Evolutionary conservation across 2,888 invertebrate species (phyloP), one percentile per base, ranked within the genome.

Genomic region (Caenorhabditis parvicauda): DNA sequence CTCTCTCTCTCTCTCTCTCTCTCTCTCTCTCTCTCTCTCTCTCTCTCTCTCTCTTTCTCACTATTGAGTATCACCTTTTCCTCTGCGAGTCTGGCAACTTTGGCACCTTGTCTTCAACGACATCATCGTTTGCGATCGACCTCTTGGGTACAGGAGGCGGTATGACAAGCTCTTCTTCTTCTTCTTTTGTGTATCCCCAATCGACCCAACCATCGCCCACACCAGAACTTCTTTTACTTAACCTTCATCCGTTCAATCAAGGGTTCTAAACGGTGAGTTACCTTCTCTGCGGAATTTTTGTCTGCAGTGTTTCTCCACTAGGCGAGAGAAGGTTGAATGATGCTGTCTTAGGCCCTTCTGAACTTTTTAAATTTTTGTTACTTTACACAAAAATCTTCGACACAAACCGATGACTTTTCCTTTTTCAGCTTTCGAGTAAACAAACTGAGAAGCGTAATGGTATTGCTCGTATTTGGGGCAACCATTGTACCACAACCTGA

Each of bases 351-450:
- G 69, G 69, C 32, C 69, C 69, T 29, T 70, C 68, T 60, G 44
- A 38, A 60, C 45, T 19, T 19, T 7, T 39, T 39, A 5, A 19
- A 32, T 9, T 32, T 32, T 32, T 32, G 35, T 9, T 12, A 32
- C 19, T 41, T n/a, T n/a, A 7, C 7, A 17, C 19, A 17, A 41
- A 7, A 12, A 41, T 6, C 19, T 12, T 7, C 41, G 19, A 24
- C 7, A 47, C 57, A 27, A 12, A 66, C 66, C 62, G 45, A 75
- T 44, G 12, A 64, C 64, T 63, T 76, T 76, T 50, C 76, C 76
- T 49, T 76, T 76, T 37, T 76, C 76, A 3, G 76, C 76, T 43
- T 74, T 74, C 14, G 72, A 72, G 56, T 76, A 76, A 50, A 76
- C 57, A 55, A 74, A 76, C 45, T 76, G 76, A 1, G 75, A 75